A percentile compares a stretch with the other conserved stretches of the same genome.
phyloP scores from a whole-genome alignment of 2,113 vertebrate species.

The Lethenteron reissneri region DNA sequence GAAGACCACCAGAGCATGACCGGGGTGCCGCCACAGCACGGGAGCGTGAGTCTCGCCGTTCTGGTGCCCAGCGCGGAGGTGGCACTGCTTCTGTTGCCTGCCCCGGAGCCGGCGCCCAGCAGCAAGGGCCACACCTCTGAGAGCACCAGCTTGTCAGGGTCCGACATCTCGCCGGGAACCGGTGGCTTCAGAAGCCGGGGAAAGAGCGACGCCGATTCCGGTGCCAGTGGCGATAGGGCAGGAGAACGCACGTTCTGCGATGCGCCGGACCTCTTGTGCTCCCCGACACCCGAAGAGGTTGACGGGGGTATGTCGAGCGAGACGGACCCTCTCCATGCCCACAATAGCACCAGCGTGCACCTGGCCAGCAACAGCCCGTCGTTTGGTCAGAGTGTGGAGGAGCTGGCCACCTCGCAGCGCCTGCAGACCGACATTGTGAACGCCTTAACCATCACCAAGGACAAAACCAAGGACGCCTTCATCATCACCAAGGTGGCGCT shows the following conservation, averaged over 20 bases:
- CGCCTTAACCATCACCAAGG: slow-evolving; percentile 60
- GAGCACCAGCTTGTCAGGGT: slow-evolving; percentile 58
- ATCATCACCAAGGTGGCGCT: slow-evolving; percentile 50
- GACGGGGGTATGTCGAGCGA: slow-evolving; percentile 14
- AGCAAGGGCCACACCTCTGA: slow-evolving; percentile 46
- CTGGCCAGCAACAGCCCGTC: slow-evolving; percentile 2
- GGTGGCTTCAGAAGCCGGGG: slow-evolving; percentile 22
- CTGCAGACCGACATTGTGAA: slow-evolving; percentile 60
- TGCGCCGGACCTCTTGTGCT: slow-evolving; percentile 14
- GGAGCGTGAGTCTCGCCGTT: slow-evolving; percentile 39
- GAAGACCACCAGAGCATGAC: slow-evolving; percentile 28
- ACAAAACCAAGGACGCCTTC: slow-evolving; percentile 66
- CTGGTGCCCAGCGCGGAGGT: slow-evolving; percentile 41
- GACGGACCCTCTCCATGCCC: background rate
- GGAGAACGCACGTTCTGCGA: slow-evolving; percentile 20
- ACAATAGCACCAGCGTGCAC: slow-evolving; percentile 13
- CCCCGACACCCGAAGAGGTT: slow-evolving; percentile 22
- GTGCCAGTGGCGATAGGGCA: slow-evolving; percentile 19
- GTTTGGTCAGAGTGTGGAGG: slow-evolving; percentile 13
- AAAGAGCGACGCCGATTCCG: slow-evolving; percentile 18
- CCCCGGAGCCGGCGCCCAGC: slow-evolving; percentile 18
- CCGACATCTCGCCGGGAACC: slow-evolving; percentile 27
- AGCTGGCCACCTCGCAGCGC: slow-evolving; percentile 30
- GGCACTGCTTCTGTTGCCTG: slow-evolving; percentile 43
- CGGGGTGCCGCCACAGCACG: slow-evolving; percentile 21